Evolutionary conservation across 2,888 invertebrate species (phyloP).

Genomic region (Eilema depressum): DNA sequence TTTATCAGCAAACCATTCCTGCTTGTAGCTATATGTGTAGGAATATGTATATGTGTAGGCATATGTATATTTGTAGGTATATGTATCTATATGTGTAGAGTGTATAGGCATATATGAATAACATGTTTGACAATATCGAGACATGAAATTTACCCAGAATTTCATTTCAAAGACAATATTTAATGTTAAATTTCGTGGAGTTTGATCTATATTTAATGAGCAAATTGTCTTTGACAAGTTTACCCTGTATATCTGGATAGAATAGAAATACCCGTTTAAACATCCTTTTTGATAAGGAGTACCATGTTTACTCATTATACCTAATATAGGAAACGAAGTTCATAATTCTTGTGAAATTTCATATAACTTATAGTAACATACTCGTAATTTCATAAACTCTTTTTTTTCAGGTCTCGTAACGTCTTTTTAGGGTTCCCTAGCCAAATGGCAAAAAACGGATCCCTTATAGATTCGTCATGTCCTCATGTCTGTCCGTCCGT

Average conservation of each 20-base stretch:
- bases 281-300: background rate
- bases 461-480: too few species aligned
- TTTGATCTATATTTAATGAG: conserved; percentile 13
- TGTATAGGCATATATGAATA: background rate
- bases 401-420: too few species aligned
- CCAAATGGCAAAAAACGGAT: too few species aligned
- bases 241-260: background rate
- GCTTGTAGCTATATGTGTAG: background rate
- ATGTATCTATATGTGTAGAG: background rate
- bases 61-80: too few species aligned
- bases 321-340: too few species aligned
- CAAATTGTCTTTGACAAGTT: conserved; percentile 37
- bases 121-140: background rate
- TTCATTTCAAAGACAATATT: conserved; percentile 16
- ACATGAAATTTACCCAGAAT: conserved; percentile 9
- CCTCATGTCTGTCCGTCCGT: too few species aligned
- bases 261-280: background rate
- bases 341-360: too few species aligned
- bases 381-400: too few species aligned
- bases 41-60: too few species aligned
- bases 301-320: background rate
- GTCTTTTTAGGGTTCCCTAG: too few species aligned
- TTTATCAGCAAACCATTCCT: background rate
- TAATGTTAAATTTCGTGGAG: conserved; percentile 10
- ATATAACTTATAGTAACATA: too few species aligned